Conservation (phyloP, 2,888 invertebrate species). For the Schizaphis graminum region DNA sequence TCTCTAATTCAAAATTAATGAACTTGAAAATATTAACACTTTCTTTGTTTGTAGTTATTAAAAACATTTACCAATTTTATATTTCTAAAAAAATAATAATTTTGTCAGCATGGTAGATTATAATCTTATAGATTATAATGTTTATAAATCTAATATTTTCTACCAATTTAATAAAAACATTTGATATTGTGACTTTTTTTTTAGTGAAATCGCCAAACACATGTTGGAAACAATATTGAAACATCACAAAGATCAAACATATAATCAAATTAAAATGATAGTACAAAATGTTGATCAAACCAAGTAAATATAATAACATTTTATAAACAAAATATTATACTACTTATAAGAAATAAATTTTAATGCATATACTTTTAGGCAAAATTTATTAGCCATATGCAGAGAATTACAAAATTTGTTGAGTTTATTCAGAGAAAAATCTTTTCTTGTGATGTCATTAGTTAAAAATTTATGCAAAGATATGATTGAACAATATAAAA, state of each 20-base stretch:
- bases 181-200: constrained; percentile 67
- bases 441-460: constrained; percentile 85
- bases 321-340: background rate
- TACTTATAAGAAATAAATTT: background rate
- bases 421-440: constrained; percentile 83
- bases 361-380: constrained; percentile 71
- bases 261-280: constrained; percentile 69
- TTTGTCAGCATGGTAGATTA: too few species aligned
- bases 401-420: constrained; percentile 85
- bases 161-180: background rate
- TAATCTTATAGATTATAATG: too few species aligned
- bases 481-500: constrained; percentile 70
- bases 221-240: constrained; percentile 74
- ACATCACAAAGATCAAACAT: constrained; percentile 72
- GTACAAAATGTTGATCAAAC: constrained; percentile 58
- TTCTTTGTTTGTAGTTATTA: background rate
- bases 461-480: constrained; percentile 82
- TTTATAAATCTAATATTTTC: background rate
- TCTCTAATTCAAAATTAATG: background rate
- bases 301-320: constrained; percentile 42
- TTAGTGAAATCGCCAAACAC: constrained; percentile 73
- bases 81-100: background rate
- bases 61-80: background rate
- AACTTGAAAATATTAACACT: background rate
- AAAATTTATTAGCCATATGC: constrained; percentile 77